Evolutionary conservation across 2,888 invertebrate species (phyloP), one percentile per base, ranked within the genome.

Genomic region (Dynastes tityus): DNA sequence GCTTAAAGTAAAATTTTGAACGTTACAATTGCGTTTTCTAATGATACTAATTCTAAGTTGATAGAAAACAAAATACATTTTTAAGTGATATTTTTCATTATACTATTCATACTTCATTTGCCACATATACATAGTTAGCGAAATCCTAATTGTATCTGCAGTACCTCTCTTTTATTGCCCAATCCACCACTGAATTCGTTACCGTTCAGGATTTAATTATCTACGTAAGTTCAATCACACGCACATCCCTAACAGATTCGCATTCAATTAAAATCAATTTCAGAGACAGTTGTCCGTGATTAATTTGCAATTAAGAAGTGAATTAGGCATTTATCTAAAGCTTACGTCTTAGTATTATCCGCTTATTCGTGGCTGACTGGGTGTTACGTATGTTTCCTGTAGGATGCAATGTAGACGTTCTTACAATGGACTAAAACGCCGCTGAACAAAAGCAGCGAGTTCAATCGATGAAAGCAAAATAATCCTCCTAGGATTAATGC

Each of bases 271-370:
- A 8, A 63, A 27, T 63, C 63, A 63, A 63, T 63, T 29, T 32
- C 13, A 29, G 13, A 63, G 63, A 63, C 63, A 63, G 63, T 63
- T 29, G 63, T 32, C 27, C 32, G 63, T 32, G 29, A 63, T 63
- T 63, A 63, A 63, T 63, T 29, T 32, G 63, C 63, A 63, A 63
- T 63, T 63, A 63, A 63, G 63, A 63, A 63, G 63, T 63, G 63
- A 63, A 63, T 63, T 63, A 63, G 32, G 32, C 63, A 63, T 32
- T 63, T 63, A 63, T 63, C 63, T 63, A 63, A 63, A 63, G 63
- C 63, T 63, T 63, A 32, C 63, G 29, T 63, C 63, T 63, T 13
- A 63, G 63, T 32, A 63, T 63, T 63, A 63, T 63, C 63, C 63
- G 63, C 63, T 63, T 63, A 63, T 29, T 13, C 13, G 29, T 29